phyloP scores from a whole-genome alignment of 2,113 vertebrate species.

The Pyrgilauda ruficollis region DNA sequence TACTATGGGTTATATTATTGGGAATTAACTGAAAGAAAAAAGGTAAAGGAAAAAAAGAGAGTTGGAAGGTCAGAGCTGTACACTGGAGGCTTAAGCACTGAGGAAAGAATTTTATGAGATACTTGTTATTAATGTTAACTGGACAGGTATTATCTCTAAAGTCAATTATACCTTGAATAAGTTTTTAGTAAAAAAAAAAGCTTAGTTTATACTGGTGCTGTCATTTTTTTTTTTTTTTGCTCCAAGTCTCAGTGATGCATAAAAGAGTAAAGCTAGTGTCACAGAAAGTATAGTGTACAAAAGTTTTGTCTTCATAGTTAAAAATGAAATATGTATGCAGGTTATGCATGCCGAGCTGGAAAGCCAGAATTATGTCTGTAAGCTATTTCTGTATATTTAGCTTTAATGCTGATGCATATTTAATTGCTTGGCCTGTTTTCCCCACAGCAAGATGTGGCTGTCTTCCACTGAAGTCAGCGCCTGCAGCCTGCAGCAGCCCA shows the following conservation, averaged over 20 bases:
- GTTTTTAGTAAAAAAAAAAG: background rate
- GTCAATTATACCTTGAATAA: background rate
- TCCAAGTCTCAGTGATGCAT: background rate
- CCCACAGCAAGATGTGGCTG: constrained; percentile 43
- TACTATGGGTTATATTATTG: background rate
- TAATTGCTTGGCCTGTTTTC: constrained; percentile 62
- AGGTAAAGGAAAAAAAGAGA: background rate
- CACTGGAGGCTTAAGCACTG: background rate
- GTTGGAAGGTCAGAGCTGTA: background rate
- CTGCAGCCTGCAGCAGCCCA: constrained; percentile 6
- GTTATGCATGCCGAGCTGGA: constrained; percentile 5
- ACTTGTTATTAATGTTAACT: background rate
- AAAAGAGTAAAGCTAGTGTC: background rate
- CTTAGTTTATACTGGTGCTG: background rate
- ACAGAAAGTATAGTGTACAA: background rate
- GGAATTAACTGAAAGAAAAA: background rate
- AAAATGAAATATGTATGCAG: constrained; percentile 12
- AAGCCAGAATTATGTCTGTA: constrained; percentile 35
- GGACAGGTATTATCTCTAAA: background rate
- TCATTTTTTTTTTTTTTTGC: background rate
- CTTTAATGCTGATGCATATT: constrained; percentile 61
- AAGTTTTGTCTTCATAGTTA: constrained; percentile 22
- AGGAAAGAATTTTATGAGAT: background rate
- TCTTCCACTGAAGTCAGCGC: constrained; percentile 2
- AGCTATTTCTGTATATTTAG: constrained; percentile 47